Conservation (phyloP, 2,113 vertebrate genomes). For the Azemiops feae region DNA sequence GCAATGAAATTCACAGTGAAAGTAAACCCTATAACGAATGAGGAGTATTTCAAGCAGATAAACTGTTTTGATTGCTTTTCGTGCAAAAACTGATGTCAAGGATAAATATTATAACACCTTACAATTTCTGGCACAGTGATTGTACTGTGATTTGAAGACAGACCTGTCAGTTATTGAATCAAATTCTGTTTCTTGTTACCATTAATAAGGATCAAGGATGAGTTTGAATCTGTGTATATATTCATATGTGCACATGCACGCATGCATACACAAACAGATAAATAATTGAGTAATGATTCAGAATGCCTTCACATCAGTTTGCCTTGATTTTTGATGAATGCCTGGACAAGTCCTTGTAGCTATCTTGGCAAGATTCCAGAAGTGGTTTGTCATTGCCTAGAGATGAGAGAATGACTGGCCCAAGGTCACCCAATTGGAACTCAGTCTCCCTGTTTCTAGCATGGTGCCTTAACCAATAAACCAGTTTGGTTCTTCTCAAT, state of each 20-base stretch:
- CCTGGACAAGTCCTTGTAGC: not conserved
- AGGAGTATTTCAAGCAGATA: not conserved
- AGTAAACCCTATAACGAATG: not conserved
- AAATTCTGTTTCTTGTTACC: not conserved
- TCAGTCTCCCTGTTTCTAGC: not conserved
- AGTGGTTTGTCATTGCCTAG: not conserved
- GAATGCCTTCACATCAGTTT: not conserved
- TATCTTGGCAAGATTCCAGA: not conserved
- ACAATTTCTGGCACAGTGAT: not conserved
- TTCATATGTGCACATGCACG: not conserved
- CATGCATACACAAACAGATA: not conserved
- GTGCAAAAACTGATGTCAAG: not conserved
- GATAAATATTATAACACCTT: not conserved
- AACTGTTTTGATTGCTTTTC: not conserved
- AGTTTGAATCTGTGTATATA: not conserved
- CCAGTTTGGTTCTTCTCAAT: not conserved
- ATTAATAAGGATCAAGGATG: not conserved
- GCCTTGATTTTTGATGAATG: not conserved
- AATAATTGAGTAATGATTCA: not conserved
- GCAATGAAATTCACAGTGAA: not conserved
- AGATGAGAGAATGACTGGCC: not conserved
- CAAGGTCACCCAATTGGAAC: not conserved
- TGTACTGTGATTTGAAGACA: too few species aligned
- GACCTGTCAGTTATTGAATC: not conserved
- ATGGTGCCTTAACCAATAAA: not conserved